Evolutionary conservation across 2,888 invertebrate genomes (phyloP).

Genomic region (Brachylomia viminalis): DNA sequence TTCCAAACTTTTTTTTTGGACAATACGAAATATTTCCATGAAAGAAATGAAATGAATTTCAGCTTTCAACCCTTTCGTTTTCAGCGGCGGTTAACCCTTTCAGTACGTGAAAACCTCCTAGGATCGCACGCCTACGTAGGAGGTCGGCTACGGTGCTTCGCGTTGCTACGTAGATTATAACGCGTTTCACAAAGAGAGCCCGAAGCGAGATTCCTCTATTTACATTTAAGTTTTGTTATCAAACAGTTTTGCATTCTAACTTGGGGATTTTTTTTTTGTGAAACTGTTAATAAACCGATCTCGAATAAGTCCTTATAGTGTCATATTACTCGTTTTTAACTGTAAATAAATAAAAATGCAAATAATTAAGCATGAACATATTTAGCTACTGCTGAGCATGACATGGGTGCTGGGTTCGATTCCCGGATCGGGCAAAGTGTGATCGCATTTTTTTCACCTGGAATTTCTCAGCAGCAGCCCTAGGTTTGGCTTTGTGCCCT

Average conservation of each 20-base stretch:
- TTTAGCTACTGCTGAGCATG: too few relatives aligned
- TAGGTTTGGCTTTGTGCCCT: not conserved
- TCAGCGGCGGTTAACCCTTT: constrained; percentile 84
- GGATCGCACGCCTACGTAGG: constrained; percentile 75
- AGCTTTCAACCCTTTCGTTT: constrained; percentile 67
- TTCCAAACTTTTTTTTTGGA: not conserved
- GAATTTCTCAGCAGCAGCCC: not conserved
- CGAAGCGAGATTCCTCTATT: not conserved
- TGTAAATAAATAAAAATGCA: too few relatives aligned
- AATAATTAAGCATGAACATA: too few relatives aligned
- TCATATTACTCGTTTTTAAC: too few relatives aligned
- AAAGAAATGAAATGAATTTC: constrained; percentile 29
- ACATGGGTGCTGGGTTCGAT: too few relatives aligned
- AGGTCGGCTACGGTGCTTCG: constrained; percentile 72
- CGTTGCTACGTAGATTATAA: constrained; percentile 49
- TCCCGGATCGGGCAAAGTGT: not conserved
- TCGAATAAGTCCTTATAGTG: too few relatives aligned
- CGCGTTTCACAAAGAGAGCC: constrained; percentile 50
- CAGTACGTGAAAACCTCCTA: constrained; percentile 86
- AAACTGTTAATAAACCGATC: not conserved
- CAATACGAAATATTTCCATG: constrained; percentile 35
- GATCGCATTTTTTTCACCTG: not conserved
- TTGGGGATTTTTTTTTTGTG: not conserved
- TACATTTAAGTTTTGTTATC: not conserved
- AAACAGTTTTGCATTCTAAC: not conserved